A percentile compares a stretch with the other conserved stretches of the same genome.
Conservation (phyloP, 2,797 vertebrate species). For the Podarcis lilfordi region DNA sequence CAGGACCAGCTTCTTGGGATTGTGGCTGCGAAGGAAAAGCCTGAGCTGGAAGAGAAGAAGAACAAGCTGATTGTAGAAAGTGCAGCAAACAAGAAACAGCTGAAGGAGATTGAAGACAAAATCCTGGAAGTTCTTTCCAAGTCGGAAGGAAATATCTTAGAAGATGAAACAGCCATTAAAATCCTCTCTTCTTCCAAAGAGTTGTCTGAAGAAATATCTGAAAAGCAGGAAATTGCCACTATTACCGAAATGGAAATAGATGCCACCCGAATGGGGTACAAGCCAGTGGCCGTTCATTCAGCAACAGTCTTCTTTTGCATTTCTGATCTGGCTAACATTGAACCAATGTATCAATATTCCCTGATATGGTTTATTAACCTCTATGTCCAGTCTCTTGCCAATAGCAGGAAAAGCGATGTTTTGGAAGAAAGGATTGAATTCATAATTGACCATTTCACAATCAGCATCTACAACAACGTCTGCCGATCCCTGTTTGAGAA, state of each 20-base stretch:
- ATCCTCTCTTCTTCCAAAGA: slow-evolving; percentile 92
- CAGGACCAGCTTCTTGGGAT: slow-evolving; percentile 94
- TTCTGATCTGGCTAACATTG: slow-evolving; percentile 92
- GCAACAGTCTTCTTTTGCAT: slow-evolving; percentile 93
- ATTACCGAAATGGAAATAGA: slow-evolving; percentile 91
- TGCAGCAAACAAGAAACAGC: slow-evolving; percentile 89
- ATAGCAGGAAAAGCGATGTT: slow-evolving; percentile 84
- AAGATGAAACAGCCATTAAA: slow-evolving; percentile 91
- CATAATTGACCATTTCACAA: slow-evolving; percentile 87
- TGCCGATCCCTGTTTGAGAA: slow-evolving; percentile 96
- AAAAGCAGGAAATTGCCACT: slow-evolving; percentile 89
- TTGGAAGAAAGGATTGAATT: slow-evolving; percentile 81
- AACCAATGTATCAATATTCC: slow-evolving; percentile 97
- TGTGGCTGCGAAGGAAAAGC: slow-evolving; percentile 92
- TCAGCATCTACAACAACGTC: slow-evolving; percentile 90
- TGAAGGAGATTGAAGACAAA: slow-evolving; percentile 94
- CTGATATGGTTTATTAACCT: slow-evolving; percentile 92
- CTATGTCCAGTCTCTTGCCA: slow-evolving; percentile 85
- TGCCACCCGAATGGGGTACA: slow-evolving; percentile 89
- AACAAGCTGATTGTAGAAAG: slow-evolving; percentile 91
- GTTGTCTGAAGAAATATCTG: slow-evolving; percentile 89
- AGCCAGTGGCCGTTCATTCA: slow-evolving; percentile 90
- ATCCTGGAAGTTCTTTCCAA: slow-evolving; percentile 90
- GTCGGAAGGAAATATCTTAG: slow-evolving; percentile 92
- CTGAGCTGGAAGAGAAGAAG: slow-evolving; percentile 93